Conservation (phyloP, 1,140 invertebrate genomes). For the Scaptomyza montana region DNA sequence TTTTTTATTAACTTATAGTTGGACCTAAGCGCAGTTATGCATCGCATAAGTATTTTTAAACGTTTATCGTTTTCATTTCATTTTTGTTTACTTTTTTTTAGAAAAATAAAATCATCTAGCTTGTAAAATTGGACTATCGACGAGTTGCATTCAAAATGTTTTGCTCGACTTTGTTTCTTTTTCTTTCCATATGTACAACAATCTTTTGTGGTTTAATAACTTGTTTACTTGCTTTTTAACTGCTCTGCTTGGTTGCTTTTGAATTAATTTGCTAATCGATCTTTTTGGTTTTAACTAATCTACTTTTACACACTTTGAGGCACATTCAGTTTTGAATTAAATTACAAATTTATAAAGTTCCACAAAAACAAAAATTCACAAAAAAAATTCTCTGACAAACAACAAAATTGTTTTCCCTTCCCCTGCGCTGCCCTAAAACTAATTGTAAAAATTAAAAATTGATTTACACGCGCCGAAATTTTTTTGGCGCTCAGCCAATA, state of each 20-base stretch:
- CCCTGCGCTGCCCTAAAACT: conserved; percentile 44
- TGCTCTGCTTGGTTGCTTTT: not conserved
- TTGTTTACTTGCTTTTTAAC: not conserved
- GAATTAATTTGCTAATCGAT: too few relatives aligned
- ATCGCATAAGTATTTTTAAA: conserved; percentile 5
- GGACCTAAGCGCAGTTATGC: conserved; percentile 24
- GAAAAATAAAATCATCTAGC: conserved; percentile 57
- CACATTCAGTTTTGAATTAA: conserved; percentile 79
- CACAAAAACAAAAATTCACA: conserved; percentile 10
- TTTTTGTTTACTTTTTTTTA: conserved; percentile 13
- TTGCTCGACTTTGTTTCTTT: conserved; percentile 25
- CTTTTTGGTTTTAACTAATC: conserved; percentile 42
- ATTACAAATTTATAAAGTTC: conserved; percentile 75
- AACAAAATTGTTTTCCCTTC: not conserved
- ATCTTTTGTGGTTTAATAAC: conserved; percentile 1
- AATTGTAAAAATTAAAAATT: conserved; percentile 81
- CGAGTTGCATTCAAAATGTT: conserved; percentile 48
- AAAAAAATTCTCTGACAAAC: not conserved
- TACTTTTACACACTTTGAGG: conserved; percentile 67
- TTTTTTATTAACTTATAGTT: conserved; percentile 5
- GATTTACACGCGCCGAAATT: conserved; percentile 56
- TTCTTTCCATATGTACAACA: conserved; percentile 12
- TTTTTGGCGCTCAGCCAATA: conserved; percentile 31
- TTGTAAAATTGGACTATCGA: conserved; percentile 76
- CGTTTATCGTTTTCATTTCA: conserved; percentile 7